Conservation (phyloP, 2,797 vertebrate genomes). For the Champsocephalus esox region DNA sequence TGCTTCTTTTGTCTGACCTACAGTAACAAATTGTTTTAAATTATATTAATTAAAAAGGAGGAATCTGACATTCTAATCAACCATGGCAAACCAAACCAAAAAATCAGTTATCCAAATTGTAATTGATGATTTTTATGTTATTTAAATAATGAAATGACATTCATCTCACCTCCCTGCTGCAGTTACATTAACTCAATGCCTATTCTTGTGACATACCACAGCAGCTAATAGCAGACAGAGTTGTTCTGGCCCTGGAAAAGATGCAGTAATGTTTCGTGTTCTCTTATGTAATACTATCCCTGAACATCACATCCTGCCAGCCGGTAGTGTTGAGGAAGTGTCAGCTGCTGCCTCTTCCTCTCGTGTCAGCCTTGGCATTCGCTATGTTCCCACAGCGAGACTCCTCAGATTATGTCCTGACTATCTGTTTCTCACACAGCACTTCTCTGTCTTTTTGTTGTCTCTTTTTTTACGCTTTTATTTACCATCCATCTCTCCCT, state of each 20-base stretch:
- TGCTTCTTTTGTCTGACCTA: not conserved
- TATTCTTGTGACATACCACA: constrained; percentile 23
- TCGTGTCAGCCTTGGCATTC: constrained; percentile 62
- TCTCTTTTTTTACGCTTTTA: not conserved
- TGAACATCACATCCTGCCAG: constrained; percentile 76
- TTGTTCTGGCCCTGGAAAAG: constrained; percentile 44
- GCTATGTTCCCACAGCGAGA: constrained; percentile 49
- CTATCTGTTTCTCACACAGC: constrained; percentile 42
- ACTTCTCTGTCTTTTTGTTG: not conserved
- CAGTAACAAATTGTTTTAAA: not conserved
- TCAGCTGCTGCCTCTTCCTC: constrained; percentile 72
- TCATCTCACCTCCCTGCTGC: constrained; percentile 18
- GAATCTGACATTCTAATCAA: not conserved
- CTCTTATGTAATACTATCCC: constrained; percentile 64
- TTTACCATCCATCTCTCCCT: not conserved
- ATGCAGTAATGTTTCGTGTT: constrained; percentile 52
- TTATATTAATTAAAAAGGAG: not conserved
- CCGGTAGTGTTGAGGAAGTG: constrained; percentile 67
- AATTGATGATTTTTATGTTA: not conserved
- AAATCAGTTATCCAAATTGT: not conserved
- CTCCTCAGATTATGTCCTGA: constrained; percentile 57
- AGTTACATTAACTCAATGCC: constrained; percentile 1
- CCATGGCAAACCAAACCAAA: not conserved
- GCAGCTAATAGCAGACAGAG: constrained; percentile 16
- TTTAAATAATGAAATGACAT: not conserved